Conservation (phyloP, 2,797 vertebrate species). For the Acridotheres tristis region DNA sequence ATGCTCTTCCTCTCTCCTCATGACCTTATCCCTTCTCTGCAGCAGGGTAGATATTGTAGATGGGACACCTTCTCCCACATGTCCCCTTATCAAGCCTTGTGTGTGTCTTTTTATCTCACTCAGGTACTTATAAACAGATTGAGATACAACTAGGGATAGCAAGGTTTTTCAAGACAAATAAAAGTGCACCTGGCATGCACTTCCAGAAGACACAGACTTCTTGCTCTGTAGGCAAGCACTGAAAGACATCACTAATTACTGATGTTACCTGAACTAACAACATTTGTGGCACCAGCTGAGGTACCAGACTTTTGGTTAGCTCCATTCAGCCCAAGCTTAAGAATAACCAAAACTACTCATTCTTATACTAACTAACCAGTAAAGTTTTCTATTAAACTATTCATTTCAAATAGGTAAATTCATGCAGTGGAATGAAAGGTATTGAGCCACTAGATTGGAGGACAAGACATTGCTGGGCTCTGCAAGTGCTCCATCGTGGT, state of each 20-base stretch:
- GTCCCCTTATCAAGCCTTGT: not conserved
- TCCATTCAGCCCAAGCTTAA: not conserved
- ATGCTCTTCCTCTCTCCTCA: not conserved
- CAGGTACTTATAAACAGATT: not conserved
- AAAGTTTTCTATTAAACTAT: not conserved
- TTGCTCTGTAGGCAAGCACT: not conserved
- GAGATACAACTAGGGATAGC: not conserved
- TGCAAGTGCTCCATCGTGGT: rapidly evolving
- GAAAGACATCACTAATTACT: not conserved
- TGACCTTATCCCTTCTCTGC: not conserved
- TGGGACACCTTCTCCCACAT: not conserved
- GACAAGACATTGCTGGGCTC: not conserved
- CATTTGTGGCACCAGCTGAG: not conserved
- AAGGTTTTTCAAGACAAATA: not conserved
- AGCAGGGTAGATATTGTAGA: not conserved
- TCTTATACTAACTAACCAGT: not conserved
- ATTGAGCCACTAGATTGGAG: not conserved
- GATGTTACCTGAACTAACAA: not conserved
- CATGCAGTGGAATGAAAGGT: not conserved
- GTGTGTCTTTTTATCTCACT: not conserved
- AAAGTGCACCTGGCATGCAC: not conserved
- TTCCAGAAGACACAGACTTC: not conserved
- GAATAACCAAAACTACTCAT: not conserved
- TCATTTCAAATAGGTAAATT: not conserved
- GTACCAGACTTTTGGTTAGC: not conserved